Evolutionary conservation across 2,888 invertebrate genomes (phyloP).

Genomic region (Pyrochroa serraticornis): DNA sequence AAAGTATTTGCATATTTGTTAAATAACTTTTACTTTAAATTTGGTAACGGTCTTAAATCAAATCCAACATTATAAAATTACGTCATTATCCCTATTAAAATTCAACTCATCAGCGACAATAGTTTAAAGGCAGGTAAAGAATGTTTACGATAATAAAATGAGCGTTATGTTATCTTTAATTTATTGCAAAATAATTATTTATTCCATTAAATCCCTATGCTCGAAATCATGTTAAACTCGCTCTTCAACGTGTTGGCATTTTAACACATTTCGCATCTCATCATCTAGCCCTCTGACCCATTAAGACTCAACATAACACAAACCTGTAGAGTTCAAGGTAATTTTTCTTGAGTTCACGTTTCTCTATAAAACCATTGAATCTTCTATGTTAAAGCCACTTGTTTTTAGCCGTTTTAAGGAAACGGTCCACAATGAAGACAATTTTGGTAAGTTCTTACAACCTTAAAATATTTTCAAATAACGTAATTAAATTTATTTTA

Average conservation of each 20-base stretch:
- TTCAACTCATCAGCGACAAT: too few relatives aligned
- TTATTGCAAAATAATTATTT: too few relatives aligned
- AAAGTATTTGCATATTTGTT: too few relatives aligned
- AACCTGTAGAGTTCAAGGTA: slow-evolving; percentile 3
- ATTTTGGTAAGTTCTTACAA: slow-evolving; percentile 30
- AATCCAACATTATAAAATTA: too few relatives aligned
- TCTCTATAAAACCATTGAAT: slow-evolving; percentile 1
- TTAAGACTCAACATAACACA: neutral
- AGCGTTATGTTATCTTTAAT: too few relatives aligned
- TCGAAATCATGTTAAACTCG: neutral
- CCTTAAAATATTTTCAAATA: neutral
- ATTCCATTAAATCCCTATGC: too few relatives aligned
- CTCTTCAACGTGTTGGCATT: neutral
- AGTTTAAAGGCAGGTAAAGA: too few relatives aligned
- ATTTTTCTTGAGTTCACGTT: neutral
- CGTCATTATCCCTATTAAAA: too few relatives aligned
- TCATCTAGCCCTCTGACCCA: slow-evolving; percentile 4
- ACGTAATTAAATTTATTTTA: slow-evolving; percentile 22
- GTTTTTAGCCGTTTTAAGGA: neutral
- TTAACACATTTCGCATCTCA: neutral
- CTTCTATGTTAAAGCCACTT: neutral
- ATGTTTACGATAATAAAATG: too few relatives aligned
- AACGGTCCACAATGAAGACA: slow-evolving; percentile 26
- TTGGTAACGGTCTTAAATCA: too few relatives aligned
- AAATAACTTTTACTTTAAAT: too few relatives aligned